Evolutionary conservation across 2,113 vertebrate genomes (phyloP).

Genomic region (Odocoileus hemionus): DNA sequence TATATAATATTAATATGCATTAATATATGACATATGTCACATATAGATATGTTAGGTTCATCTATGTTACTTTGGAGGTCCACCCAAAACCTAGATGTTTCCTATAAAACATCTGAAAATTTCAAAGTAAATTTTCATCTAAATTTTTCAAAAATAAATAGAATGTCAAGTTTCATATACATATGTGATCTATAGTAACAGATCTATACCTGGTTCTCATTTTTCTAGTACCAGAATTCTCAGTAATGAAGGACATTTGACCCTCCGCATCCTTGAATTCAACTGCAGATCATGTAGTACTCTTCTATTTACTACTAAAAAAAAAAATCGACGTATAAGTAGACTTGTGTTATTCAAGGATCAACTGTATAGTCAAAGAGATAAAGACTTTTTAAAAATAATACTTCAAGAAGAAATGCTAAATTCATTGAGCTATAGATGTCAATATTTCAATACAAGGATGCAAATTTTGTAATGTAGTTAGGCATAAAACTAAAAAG

Average conservation of each 20-base stretch:
- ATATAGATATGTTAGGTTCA: neutral
- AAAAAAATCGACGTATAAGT: neutral
- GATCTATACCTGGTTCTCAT: neutral
- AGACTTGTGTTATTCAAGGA: neutral
- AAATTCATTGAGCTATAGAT: neutral
- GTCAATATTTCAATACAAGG: constrained; percentile 21
- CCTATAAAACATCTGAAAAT: neutral
- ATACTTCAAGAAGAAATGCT: neutral
- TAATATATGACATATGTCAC: neutral
- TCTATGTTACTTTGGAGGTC: neutral
- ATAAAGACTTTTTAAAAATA: constrained; percentile 4
- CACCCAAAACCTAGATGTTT: neutral
- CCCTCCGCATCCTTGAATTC: neutral
- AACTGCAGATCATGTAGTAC: neutral
- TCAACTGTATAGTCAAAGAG: neutral
- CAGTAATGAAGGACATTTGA: neutral
- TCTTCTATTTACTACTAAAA: neutral
- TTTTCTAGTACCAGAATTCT: constrained; percentile 14
- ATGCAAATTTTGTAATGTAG: constrained; percentile 10
- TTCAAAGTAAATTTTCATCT: constrained; percentile 10
- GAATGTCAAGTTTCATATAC: neutral
- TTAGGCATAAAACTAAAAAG: neutral
- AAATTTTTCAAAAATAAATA: constrained; percentile 30
- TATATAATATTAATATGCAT: neutral
- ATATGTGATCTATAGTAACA: neutral